Percentiles rank a stretch among this genome's conserved stretches.
Evolutionary conservation across 2,113 vertebrate species (phyloP).

Genomic region (Meriones unguiculatus): DNA sequence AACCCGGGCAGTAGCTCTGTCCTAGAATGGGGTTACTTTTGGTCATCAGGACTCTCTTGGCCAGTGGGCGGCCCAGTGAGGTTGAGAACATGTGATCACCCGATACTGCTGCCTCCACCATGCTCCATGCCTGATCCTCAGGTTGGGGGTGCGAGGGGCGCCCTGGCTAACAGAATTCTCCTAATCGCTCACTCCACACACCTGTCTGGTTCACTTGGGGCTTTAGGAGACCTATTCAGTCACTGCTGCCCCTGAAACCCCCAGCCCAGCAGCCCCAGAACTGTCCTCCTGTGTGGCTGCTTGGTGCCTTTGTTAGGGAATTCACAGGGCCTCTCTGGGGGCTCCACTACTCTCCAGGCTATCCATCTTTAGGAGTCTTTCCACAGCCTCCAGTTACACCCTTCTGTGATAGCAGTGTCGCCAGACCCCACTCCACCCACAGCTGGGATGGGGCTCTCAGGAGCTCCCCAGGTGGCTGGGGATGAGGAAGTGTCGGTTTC

Average conservation of each 20-base stretch:
- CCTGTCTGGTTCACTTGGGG: background rate
- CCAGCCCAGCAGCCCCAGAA: background rate
- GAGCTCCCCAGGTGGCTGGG: background rate
- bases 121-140: background rate
- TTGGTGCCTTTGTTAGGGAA: rapidly evolving
- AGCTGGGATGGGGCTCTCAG: background rate
- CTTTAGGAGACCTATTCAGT: background rate
- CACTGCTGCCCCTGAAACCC: background rate
- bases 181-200: background rate
- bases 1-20: background rate
- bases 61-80: background rate
- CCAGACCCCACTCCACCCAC: background rate
- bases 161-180: background rate
- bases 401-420: background rate
- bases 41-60: background rate
- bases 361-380: background rate
- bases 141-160: background rate
- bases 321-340: rapidly evolving
- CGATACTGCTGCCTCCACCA: background rate
- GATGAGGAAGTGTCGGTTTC: background rate
- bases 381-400: background rate
- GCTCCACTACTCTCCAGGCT: background rate
- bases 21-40: background rate
- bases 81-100: background rate
- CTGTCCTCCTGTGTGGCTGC: too few relatives aligned